Conservation (phyloP, 2,797 vertebrate genomes). For the Rhincodon typus region DNA sequence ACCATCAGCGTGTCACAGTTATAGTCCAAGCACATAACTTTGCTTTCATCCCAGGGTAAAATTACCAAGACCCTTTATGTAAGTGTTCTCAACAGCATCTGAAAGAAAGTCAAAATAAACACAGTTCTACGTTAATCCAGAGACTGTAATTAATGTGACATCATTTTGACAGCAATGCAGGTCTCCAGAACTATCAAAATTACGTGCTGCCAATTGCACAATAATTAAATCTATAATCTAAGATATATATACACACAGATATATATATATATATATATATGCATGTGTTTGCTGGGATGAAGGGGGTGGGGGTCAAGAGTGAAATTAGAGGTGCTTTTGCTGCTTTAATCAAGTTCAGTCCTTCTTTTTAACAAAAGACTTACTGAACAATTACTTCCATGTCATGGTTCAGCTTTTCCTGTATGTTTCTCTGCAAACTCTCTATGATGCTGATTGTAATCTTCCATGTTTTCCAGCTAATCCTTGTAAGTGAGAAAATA, state of each 20-base stretch:
- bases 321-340: background rate
- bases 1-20: background rate
- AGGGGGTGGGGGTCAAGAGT: too few species aligned
- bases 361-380: background rate
- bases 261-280: background rate
- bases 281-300: background rate
- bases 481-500: background rate
- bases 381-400: background rate
- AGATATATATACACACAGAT: too few species aligned
- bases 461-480: background rate
- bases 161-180: background rate
- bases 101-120: conserved; percentile 12
- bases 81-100: background rate
- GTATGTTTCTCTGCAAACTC: background rate
- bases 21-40: background rate
- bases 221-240: conserved; percentile 17
- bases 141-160: conserved; percentile 7
- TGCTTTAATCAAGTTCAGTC: background rate
- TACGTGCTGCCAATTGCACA: background rate
- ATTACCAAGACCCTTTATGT: background rate
- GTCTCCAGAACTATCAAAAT: background rate
- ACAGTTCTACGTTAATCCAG: background rate
- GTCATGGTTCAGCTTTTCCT: background rate
- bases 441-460: background rate
- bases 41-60: too few species aligned